A percentile compares a stretch with the other conserved stretches of the same genome.
Evolutionary conservation across 2,797 vertebrate species (phyloP).

Genomic region (Arctocebus calabarensis): DNA sequence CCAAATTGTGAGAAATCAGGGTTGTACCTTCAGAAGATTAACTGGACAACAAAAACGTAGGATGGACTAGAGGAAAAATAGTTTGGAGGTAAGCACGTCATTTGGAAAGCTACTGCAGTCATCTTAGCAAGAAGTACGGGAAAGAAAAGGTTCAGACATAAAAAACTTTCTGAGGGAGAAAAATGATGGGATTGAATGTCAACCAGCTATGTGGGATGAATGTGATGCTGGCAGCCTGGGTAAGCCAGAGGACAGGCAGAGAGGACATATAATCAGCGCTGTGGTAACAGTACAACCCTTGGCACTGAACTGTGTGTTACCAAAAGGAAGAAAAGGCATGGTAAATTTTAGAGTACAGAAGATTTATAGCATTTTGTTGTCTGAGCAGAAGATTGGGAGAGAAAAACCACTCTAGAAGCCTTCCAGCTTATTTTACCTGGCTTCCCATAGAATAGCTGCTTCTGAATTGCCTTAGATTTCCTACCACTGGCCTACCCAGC

Average conservation of each 20-base stretch:
- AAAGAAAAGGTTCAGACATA: background rate
- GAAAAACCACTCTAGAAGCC: background rate
- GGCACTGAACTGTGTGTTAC: background rate
- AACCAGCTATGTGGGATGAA: background rate
- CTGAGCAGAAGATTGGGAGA: slow-evolving; percentile 1
- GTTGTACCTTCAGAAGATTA: background rate
- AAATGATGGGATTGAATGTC: background rate
- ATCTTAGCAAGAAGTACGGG: background rate
- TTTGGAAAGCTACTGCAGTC: background rate
- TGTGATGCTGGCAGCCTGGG: background rate
- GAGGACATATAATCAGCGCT: background rate
- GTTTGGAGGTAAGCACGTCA: background rate
- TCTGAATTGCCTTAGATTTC: background rate
- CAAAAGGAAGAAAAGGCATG: background rate
- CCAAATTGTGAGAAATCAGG: background rate
- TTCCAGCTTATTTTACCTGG: background rate
- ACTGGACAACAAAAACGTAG: background rate
- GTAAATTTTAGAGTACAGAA: background rate
- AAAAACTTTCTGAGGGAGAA: slow-evolving; percentile 24
- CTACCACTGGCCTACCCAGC: background rate
- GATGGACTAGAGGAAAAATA: background rate
- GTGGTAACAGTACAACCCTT: background rate
- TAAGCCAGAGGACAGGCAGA: background rate
- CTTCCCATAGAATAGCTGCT: background rate
- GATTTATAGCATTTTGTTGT: background rate